Conservation (phyloP, 1,140 invertebrate genomes). For the Sitobion miscanthi region DNA sequence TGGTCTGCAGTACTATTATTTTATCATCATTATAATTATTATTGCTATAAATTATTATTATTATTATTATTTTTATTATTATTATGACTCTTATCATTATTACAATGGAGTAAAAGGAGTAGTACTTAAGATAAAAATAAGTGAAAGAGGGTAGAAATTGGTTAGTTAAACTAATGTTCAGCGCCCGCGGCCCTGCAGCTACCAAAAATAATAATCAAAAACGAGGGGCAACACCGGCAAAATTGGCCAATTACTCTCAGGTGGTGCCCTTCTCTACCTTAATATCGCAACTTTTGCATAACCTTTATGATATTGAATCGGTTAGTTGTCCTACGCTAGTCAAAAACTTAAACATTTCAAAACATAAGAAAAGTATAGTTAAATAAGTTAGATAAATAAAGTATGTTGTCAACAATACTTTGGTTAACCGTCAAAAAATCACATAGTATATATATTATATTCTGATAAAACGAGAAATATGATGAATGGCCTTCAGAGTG, state of each 20-base stretch:
- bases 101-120: neutral
- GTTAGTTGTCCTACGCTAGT: slow-evolving; percentile 10
- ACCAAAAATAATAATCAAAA: slow-evolving; percentile 50
- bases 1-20: neutral
- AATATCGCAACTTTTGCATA: slow-evolving; percentile 35
- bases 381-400: neutral
- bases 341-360: neutral
- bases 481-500: neutral
- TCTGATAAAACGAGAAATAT: neutral
- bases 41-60: slow-evolving; percentile 45
- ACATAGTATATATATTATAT: neutral
- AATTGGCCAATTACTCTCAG: slow-evolving; percentile 55
- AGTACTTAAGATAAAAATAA: slow-evolving; percentile 34
- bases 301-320: slow-evolving; percentile 23
- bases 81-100: slow-evolving; percentile 6
- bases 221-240: slow-evolving; percentile 10
- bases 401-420: slow-evolving; percentile 9
- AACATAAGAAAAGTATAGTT: slow-evolving; percentile 5
- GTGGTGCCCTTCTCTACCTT: slow-evolving; percentile 28
- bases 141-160: slow-evolving; percentile 28
- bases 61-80: slow-evolving; percentile 46
- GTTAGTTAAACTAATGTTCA: slow-evolving; percentile 12
- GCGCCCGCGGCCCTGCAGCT: neutral
- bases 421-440: neutral
- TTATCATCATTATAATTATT: slow-evolving; percentile 26